Conservation (phyloP, 1,140 invertebrate species). For the Ceratina australensis region DNA sequence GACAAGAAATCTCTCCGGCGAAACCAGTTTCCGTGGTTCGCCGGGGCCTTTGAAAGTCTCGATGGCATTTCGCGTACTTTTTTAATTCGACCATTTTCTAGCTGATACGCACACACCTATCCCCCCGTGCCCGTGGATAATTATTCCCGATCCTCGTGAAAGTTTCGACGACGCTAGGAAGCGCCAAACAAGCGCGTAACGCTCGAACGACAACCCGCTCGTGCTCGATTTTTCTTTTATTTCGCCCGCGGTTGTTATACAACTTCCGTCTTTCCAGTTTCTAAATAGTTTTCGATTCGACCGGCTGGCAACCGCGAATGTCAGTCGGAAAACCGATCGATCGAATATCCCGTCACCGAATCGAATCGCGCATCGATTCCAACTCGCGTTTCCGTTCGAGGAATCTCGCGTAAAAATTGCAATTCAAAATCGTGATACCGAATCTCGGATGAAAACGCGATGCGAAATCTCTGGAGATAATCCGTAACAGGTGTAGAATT, state of each 20-base stretch:
- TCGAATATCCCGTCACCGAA: neutral
- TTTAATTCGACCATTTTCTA: conserved; percentile 29
- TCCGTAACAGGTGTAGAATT: no score
- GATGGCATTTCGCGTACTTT: conserved; percentile 55
- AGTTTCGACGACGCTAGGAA: conserved; percentile 58
- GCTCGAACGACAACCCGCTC: conserved; percentile 1
- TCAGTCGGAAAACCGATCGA: no score
- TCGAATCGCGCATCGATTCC: neutral
- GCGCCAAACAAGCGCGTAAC: conserved; percentile 46
- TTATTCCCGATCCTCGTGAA: conserved; percentile 65
- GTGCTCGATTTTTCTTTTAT: neutral
- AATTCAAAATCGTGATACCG: neutral
- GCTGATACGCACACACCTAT: conserved; percentile 8
- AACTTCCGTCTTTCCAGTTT: conserved; percentile 14
- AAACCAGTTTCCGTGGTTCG: conserved; percentile 49
- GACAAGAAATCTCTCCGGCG: conserved; percentile 25
- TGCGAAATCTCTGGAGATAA: no score
- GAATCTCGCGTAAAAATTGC: neutral
- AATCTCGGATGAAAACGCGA: neutral
- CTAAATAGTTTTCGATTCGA: neutral
- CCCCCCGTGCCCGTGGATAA: conserved; percentile 41
- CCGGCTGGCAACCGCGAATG: neutral
- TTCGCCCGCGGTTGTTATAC: neutral
- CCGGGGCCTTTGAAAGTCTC: conserved; percentile 24
- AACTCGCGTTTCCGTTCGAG: neutral